These are phyloP conservation scores for Drosophila tsacasi DNA, from an alignment of 1,140 invertebrate species.

Conservation along the genomic window DNA sequence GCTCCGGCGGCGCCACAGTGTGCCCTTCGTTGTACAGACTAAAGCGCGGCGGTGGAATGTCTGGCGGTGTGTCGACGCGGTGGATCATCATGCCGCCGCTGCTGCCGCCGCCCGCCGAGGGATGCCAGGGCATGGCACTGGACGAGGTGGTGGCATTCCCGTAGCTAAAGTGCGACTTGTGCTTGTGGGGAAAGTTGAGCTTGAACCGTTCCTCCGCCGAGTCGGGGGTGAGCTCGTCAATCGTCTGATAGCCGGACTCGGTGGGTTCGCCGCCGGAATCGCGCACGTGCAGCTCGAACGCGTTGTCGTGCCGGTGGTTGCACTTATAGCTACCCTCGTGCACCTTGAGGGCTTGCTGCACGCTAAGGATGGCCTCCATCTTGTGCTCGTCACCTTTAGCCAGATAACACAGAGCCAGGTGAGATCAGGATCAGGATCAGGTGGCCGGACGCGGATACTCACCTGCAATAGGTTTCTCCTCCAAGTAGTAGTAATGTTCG, in stretches of 20 bases:
- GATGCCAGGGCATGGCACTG: slow-evolving; percentile 57
- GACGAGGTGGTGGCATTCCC: slow-evolving; percentile 40
- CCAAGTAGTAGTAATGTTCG: slow-evolving; percentile 73
- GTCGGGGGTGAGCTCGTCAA: slow-evolving; percentile 76
- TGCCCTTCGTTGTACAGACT: slow-evolving; percentile 64
- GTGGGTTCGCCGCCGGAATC: slow-evolving; percentile 53
- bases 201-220: slow-evolving; percentile 72
- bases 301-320: slow-evolving; percentile 60
- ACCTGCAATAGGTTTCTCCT: slow-evolving; percentile 75
- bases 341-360: slow-evolving; percentile 75
- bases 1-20: slow-evolving; percentile 69
- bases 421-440: slow-evolving; percentile 4
- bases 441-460: slow-evolving; percentile 56
- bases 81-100: slow-evolving; percentile 32
- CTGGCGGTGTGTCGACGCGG: slow-evolving; percentile 74
- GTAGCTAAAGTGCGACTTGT: slow-evolving; percentile 56
- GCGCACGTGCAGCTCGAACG: slow-evolving; percentile 66
- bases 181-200: slow-evolving; percentile 51
- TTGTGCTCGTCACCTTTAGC: slow-evolving; percentile 80
- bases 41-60: slow-evolving; percentile 74
- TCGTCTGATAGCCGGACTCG: slow-evolving; percentile 75
- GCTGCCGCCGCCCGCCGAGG: slow-evolving; percentile 22
- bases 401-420: slow-evolving; percentile 20
- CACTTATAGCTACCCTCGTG: slow-evolving; percentile 84
- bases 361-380: slow-evolving; percentile 79